Conservation (phyloP, 2,113 vertebrate genomes). For the Gymnobelideus leadbeateri region DNA sequence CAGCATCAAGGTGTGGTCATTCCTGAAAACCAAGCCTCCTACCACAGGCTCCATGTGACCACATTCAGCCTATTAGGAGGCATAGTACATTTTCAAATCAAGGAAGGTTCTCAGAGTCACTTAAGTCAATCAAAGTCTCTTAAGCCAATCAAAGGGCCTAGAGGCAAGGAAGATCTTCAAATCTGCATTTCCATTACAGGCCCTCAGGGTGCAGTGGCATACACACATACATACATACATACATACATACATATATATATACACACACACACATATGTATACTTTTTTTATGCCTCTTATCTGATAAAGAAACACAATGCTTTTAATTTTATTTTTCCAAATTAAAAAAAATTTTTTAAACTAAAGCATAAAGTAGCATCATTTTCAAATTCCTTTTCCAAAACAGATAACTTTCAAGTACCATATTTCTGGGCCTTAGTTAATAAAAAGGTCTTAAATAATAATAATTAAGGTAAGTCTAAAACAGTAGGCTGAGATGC, state of each 20-base stretch:
- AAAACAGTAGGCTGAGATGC: constrained; percentile 23
- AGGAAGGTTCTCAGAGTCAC: no score
- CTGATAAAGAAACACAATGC: constrained; percentile 18
- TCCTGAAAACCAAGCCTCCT: no score
- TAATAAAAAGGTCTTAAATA: constrained; percentile 44
- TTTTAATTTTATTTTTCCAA: constrained; percentile 38
- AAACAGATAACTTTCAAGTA: neutral
- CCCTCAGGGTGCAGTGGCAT: neutral
- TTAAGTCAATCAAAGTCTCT: no score
- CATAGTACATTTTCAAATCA: no score
- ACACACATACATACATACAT: neutral
- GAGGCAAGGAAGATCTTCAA: no score
- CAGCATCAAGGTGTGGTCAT: no score
- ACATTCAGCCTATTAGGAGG: no score
- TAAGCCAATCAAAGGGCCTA: no score
- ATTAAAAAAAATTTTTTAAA: constrained; percentile 41
- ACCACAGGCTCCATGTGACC: no score
- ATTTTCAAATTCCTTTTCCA: constrained; percentile 55
- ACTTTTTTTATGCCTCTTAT: neutral
- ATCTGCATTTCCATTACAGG: no score
- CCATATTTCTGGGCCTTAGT: constrained; percentile 21
- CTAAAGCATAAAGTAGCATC: constrained; percentile 29
- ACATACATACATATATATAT: neutral
- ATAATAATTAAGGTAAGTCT: constrained; percentile 15
- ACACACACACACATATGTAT: neutral